Evolutionary conservation across 2,113 vertebrate genomes (phyloP), one percentile per base, ranked within the genome.

Genomic region (Pangasianodon hypophthalmus): DNA sequence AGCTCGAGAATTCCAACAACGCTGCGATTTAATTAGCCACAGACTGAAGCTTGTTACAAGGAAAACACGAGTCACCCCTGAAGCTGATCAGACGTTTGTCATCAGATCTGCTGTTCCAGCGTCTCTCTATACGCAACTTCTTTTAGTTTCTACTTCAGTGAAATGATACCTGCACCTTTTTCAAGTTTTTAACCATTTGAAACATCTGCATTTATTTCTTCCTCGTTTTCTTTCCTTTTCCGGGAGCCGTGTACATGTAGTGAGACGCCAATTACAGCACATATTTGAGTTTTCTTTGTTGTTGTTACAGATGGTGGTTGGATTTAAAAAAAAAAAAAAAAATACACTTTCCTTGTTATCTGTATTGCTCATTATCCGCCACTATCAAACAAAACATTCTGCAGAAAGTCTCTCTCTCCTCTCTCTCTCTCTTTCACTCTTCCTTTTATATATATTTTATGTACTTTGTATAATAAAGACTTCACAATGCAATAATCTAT

Each of bases 321-420:
- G 26, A 37, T 37, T 37, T n/a, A n/a, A n/a, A n/a, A n/a, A n/a
- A n/a, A n/a, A 69, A 67, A 69, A 69, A 69, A 29, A 69, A 46
- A 48, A 67, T 24, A 21, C 19, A 32, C 67, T 37, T n/a, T 44
- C 29, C 52, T 75, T 73, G 44, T 85, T 79, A 67, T 64, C 41
- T 64, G 67, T 77, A 60, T 44, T 79, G 88, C 88, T 89, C 82
- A 50, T 89, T 89, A 89, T 89, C 82, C 60, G 24, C 29, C 41
- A 26, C 11, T 75, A 52, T 79, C 56, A 52, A 75, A 85, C 54
- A 75, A 26, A 41, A 48, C 26, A 50, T 67, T 50, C 69, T 37
- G 19, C 6, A 88, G 24, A 84, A 46, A 46, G 1, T 5, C 19
- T 13, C 44, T 41, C 8, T 24, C 19, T 54, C 58, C 67, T 10